Base-by-base conservation (phyloP, 1,140 invertebrate species). In the Zeugodacus cucurbitae region DNA sequence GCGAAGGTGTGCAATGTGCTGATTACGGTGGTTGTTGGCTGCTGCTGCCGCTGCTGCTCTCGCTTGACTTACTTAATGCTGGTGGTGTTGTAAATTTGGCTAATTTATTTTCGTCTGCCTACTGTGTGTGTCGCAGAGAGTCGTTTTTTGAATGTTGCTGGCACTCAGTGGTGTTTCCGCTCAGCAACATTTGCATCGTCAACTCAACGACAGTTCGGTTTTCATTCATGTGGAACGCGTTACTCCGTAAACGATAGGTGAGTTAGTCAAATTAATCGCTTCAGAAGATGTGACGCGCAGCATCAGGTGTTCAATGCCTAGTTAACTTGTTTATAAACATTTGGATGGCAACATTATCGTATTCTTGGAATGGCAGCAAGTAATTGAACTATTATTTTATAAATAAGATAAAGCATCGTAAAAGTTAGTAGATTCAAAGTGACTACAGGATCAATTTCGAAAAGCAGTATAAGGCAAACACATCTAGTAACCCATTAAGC, bases 191-290 rank as follows among this genome's bases (percentile, higher is more conserved):
- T 41, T 26, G 74, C 41, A 48, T 44, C 22, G 29, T 26, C 41
- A 26, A 82, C 41, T 82, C 74, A 82, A 10, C 41, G 2, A 48
- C 74, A 41, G 74, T 41, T n/a, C n/a, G 37, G 10, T 82, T 82
- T 82, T 82, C 74, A 82, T 82, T 82, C 74, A 48, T 82, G n/a
- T 82, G 41, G 74, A 48, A 48, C 41, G 74, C n/a, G 7, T 44
- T 41, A 5, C 44, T 11, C 44, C 10, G 22, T 48, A 29, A 48
- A 41, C 67, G 20, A 14, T 22, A 41, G 34, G 32, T 41, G 67
- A 74, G 67, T 8, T 74, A 74, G 32, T 74, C 5, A 32, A 74
- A 74, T 62, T 62, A 74, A 48, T 11, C 26, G 70, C 34, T 54
- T 44, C 7, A 82, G 41, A 4, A 74, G 37, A 74, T 14, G 22